These are phyloP conservation scores for Drosophila paranaensis DNA, from an alignment of 2,888 invertebrate species.

Conservation along the genomic window DNA sequence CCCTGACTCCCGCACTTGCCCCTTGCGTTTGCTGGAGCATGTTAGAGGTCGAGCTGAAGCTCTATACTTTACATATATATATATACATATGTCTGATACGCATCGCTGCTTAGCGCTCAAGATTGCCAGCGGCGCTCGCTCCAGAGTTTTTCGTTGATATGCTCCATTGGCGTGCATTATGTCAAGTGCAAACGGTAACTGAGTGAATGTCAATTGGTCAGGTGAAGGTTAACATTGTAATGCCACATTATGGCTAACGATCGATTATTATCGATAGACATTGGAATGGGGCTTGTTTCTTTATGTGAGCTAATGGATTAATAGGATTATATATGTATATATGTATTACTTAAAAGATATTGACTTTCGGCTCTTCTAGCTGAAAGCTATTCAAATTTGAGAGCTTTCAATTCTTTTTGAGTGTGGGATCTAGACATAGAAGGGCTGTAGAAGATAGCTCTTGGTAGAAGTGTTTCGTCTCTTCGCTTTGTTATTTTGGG, in stretches of 20 bases:
- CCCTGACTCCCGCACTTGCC: neutral
- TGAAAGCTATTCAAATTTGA: too few species aligned
- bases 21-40: conserved; percentile 10
- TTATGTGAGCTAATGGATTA: neutral
- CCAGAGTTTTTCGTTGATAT: conserved; percentile 28
- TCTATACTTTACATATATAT: neutral
- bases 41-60: conserved; percentile 5
- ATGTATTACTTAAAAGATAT: neutral
- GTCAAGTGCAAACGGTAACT: conserved; percentile 45
- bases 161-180: conserved; percentile 46
- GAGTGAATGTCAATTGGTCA: conserved; percentile 29
- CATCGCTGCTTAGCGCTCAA: conserved; percentile 40
- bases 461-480: too few species aligned
- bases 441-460: too few species aligned
- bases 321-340: neutral
- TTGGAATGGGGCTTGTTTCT: neutral
- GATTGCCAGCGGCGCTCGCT: neutral
- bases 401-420: neutral
- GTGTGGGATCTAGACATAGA: neutral
- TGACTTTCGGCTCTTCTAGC: neutral
- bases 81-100: conserved; percentile 26
- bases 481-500: too few species aligned
- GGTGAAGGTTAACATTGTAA: conserved; percentile 23
- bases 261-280: neutral
- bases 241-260: neutral